phyloP scores from a whole-genome alignment of 2,113 vertebrate species.

The Xenopus tropicalis region UCB_Xtro_10.0 CM004443.2:46976001-46976500 shows the following conservation, averaged over 20 bases:
- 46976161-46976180: not conserved
- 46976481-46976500: slow-evolving; percentile 66
- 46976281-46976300: slow-evolving; percentile 49
- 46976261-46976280: too few species aligned
- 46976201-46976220: not conserved
- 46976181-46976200: not conserved
- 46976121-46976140: not conserved
- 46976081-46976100: not conserved
- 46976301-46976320: not conserved
- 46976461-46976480: slow-evolving; percentile 67
- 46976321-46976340: slow-evolving; percentile 48
- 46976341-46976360: slow-evolving; percentile 56
- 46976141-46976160: not conserved
- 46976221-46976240: too few species aligned
- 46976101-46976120: not conserved
- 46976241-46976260: too few species aligned
- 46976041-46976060: not conserved
- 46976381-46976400: too few species aligned
- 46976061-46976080: slow-evolving; percentile 7
- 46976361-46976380: slow-evolving; percentile 42
- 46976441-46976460: slow-evolving; percentile 63
- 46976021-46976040: not conserved
- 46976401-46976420: slow-evolving; percentile 26
- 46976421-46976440: slow-evolving; percentile 71
- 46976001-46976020: not conserved